These are phyloP conservation scores for Trilocha varians DNA, from an alignment of 2,888 invertebrate species.

Conservation along the genomic window DNA sequence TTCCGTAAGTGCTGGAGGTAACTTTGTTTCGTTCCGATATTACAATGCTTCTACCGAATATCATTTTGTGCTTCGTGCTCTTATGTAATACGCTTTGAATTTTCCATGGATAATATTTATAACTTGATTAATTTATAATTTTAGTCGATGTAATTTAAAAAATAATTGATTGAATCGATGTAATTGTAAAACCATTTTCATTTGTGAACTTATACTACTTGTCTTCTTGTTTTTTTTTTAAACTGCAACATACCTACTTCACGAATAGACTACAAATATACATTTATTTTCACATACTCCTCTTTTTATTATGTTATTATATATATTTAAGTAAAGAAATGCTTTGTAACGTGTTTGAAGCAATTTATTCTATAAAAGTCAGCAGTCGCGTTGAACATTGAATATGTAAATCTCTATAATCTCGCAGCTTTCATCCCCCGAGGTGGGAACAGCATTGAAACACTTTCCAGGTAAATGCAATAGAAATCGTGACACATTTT, in stretches of 20 bases:
- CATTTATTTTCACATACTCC: too few species aligned
- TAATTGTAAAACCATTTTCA: too few species aligned
- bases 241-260: too few species aligned
- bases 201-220: too few species aligned
- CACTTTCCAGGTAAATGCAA: conserved; percentile 1
- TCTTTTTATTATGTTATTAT: too few species aligned
- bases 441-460: conserved; percentile 1
- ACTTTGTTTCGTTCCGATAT: conserved; percentile 4
- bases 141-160: too few species aligned
- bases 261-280: too few species aligned
- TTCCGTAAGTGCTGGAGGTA: conserved; percentile 14
- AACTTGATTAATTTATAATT: too few species aligned
- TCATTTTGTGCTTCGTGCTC: not conserved
- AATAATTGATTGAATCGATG: too few species aligned
- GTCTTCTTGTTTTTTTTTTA: too few species aligned
- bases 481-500: conserved; percentile 6
- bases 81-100: not conserved
- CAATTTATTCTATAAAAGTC: not conserved
- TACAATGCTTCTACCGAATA: not conserved
- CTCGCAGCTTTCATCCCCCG: not conserved
- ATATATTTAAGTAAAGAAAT: too few species aligned
- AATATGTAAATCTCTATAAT: not conserved
- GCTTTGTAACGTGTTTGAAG: not conserved
- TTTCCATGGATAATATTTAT: not conserved
- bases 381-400: not conserved